Conservation (phyloP, 2,113 vertebrate species). For the Cheirogaleus medius region DNA sequence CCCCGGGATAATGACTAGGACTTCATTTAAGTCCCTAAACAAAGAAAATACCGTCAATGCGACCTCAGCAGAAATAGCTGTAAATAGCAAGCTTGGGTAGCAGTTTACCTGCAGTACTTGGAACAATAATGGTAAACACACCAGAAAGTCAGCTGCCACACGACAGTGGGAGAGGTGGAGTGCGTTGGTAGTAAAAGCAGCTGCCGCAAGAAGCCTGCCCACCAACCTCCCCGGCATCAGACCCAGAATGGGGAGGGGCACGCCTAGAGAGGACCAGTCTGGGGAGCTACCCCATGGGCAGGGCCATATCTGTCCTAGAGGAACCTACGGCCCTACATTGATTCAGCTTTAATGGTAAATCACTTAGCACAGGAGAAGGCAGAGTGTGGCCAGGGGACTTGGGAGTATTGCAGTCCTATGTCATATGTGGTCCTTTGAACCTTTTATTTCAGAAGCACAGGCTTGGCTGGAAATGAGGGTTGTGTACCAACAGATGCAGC, state of each 20-base stretch:
- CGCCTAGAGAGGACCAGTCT: neutral
- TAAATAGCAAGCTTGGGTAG: neutral
- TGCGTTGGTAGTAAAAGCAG: neutral
- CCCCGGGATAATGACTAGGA: neutral
- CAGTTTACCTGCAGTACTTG: neutral
- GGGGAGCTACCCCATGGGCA: neutral
- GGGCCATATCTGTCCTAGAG: neutral
- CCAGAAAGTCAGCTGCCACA: neutral
- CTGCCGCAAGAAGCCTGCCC: neutral
- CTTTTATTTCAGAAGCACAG: neutral
- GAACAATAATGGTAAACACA: neutral
- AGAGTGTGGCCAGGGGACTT: accelerated
- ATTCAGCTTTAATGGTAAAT: neutral
- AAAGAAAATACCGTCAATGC: neutral
- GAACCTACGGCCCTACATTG: neutral
- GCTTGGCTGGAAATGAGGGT: neutral
- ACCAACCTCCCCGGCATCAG: accelerated
- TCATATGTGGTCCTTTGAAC: neutral
- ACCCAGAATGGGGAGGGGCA: too few species aligned
- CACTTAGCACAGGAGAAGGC: neutral
- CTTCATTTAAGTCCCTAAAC: neutral
- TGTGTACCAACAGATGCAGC: neutral
- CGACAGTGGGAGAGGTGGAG: neutral
- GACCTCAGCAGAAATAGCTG: neutral
- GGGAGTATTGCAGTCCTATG: neutral